Evolutionary conservation across 2,113 vertebrate species (phyloP).

Genomic region (Cricetomys ansorgei): DNA sequence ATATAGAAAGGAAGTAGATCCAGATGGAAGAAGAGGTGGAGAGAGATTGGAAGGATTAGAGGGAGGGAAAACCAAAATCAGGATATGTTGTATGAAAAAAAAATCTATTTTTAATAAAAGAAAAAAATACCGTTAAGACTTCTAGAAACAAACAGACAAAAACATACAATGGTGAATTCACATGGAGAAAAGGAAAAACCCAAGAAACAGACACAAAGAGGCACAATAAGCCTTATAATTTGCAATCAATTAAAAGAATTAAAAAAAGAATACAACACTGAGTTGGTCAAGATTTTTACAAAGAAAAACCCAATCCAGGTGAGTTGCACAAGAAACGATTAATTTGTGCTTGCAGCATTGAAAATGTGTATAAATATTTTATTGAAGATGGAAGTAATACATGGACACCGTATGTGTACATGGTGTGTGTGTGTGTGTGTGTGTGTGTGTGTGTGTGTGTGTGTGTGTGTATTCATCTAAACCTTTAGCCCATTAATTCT

Average conservation of each 20-base stretch:
- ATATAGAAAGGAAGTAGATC: background rate
- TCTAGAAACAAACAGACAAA: conserved; percentile 12
- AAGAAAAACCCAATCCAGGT: background rate
- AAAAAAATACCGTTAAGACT: background rate
- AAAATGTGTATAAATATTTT: conserved; percentile 2
- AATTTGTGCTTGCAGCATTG: background rate
- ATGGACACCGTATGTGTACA: background rate
- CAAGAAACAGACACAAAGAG: conserved; percentile 40
- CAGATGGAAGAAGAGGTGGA: background rate
- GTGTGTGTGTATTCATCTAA: background rate
- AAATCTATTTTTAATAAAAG: background rate
- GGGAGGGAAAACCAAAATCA: background rate
- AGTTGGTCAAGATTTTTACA: conserved; percentile 1
- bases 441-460: background rate
- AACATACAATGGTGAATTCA: background rate
- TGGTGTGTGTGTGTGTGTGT: background rate
- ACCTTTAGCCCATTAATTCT: conserved; percentile 29
- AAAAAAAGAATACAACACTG: background rate
- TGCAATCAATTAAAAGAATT: conserved; percentile 1
- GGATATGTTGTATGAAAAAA: background rate
- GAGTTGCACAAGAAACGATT: background rate
- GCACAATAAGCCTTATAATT: background rate
- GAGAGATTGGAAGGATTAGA: background rate
- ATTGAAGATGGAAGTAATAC: background rate
- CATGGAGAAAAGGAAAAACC: background rate